Percentiles rank a stretch among this genome's conserved stretches.
phyloP scores from a whole-genome alignment of 2,797 vertebrate species.

The Tarsius wallacei region DNA sequence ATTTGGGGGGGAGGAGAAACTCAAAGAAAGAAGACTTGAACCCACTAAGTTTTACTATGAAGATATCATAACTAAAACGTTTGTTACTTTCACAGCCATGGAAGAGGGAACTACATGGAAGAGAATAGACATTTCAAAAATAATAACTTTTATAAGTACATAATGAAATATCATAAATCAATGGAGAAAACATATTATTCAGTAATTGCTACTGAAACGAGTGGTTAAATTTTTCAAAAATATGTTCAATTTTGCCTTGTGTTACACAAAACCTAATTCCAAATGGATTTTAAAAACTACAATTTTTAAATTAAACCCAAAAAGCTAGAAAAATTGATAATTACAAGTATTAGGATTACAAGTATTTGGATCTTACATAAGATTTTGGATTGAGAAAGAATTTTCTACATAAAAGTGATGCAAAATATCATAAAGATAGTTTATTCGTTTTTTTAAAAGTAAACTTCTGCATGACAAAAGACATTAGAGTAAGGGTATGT shows the following conservation, averaged over 20 bases:
- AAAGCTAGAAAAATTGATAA: background rate
- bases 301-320: background rate
- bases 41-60: background rate
- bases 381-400: conserved; percentile 5
- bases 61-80: conserved; percentile 29
- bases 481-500: background rate
- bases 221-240: background rate
- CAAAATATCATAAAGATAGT: background rate
- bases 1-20: background rate
- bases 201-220: background rate
- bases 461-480: conserved; percentile 20
- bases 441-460: conserved; percentile 13
- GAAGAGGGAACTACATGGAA: background rate
- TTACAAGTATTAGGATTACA: background rate
- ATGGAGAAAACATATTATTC: conserved; percentile 9
- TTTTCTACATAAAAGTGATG: conserved; percentile 38
- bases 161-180: background rate
- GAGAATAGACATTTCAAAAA: background rate
- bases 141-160: background rate
- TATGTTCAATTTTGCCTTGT: background rate
- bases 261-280: conserved; percentile 18
- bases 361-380: background rate
- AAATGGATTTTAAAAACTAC: conserved; percentile 27
- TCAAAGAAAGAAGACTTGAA: background rate
- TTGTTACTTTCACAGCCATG: conserved; percentile 9